A percentile compares a stretch with the other conserved stretches of the same genome.
Conservation (phyloP, 2,888 invertebrate genomes). For the Acholoe squamosa region DNA sequence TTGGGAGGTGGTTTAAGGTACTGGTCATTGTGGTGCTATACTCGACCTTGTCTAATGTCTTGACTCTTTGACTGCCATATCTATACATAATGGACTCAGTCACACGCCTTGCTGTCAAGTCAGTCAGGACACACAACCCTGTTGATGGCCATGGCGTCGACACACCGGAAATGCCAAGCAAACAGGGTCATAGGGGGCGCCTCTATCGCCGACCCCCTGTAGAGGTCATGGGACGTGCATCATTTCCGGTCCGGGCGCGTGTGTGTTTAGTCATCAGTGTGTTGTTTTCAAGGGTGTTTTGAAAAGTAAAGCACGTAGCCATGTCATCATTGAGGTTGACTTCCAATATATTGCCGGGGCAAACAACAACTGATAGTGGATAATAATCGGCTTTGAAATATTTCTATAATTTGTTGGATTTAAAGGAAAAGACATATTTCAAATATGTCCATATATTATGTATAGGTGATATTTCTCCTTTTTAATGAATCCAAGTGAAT, state of each 20-base stretch:
- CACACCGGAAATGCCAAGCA: slow-evolving; percentile 37
- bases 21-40: background rate
- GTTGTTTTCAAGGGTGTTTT: background rate
- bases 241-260: slow-evolving; percentile 11
- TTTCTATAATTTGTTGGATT: background rate
- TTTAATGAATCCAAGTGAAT: too few relatives aligned
- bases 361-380: too few relatives aligned
- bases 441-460: too few relatives aligned
- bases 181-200: slow-evolving; percentile 5
- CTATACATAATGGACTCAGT: background rate
- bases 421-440: background rate
- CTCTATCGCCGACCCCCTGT: slow-evolving; percentile 5
- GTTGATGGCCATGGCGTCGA: background rate
- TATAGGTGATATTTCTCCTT: too few relatives aligned
- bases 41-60: background rate
- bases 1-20: background rate
- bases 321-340: too few relatives aligned
- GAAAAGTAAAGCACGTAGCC: too few relatives aligned
- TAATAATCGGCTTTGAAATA: too few relatives aligned
- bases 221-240: background rate
- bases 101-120: background rate
- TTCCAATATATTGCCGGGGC: too few relatives aligned
- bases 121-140: background rate
- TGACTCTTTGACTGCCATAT: background rate
- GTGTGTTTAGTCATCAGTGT: background rate